A percentile compares a stretch with the other conserved stretches of the same genome.
Evolutionary conservation across 2,797 vertebrate genomes (phyloP).

Genomic region (Sebastolobus altivelis): DNA sequence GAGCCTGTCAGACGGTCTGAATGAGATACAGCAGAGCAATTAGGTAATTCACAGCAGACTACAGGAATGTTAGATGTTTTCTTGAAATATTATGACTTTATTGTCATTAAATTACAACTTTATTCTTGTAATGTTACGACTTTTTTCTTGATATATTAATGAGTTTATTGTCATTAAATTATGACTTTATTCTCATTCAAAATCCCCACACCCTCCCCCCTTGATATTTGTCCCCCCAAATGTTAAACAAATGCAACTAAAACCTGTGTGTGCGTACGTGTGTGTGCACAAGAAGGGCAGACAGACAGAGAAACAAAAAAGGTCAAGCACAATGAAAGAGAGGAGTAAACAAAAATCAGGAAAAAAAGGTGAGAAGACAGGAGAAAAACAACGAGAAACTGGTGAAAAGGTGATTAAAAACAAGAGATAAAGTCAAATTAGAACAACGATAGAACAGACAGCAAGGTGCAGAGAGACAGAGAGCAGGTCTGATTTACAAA

Average conservation of each 20-base stretch:
- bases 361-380: constrained; percentile 5
- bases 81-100: neutral
- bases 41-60: neutral
- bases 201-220: no score
- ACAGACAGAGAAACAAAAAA: constrained; percentile 10
- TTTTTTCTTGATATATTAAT: neutral
- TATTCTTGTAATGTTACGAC: neutral
- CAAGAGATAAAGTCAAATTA: constrained; percentile 47
- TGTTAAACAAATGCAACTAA: constrained; percentile 36
- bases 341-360: constrained; percentile 29
- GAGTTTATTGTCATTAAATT: no score
- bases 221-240: neutral
- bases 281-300: constrained; percentile 8
- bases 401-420: constrained; percentile 53
- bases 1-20: neutral
- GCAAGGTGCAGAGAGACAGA: constrained; percentile 20
- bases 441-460: constrained; percentile 29
- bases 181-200: neutral
- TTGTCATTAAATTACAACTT: neutral
- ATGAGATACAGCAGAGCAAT: neutral
- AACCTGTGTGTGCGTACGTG: constrained; percentile 11
- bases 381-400: constrained; percentile 10
- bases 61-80: neutral
- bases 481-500: constrained; percentile 75
- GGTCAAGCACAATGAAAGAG: constrained; percentile 36